Percentiles rank a stretch among this genome's conserved stretches.
Evolutionary conservation across 1,140 invertebrate species (phyloP).

Genomic region (Meloidogyne exigua): DNA sequence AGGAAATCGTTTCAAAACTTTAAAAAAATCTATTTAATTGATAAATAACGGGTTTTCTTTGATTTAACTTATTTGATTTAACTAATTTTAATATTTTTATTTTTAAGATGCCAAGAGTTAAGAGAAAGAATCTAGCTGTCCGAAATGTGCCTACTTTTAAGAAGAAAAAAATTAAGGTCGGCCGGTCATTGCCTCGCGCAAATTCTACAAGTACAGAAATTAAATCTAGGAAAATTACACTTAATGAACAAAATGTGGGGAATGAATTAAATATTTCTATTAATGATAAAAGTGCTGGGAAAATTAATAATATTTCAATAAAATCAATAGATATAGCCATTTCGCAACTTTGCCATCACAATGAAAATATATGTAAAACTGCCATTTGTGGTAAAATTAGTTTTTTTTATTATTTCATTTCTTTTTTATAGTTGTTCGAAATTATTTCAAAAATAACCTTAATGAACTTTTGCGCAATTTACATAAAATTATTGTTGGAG

Average conservation of each 20-base stretch:
- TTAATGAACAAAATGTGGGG: slow-evolving; percentile 7
- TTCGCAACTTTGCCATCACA: slow-evolving; percentile 19
- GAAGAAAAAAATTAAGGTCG: slow-evolving; percentile 19
- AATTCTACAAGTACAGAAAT: slow-evolving; percentile 17
- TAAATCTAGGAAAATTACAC: slow-evolving; percentile 7
- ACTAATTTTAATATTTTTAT: too few relatives aligned
- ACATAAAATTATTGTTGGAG: slow-evolving; percentile 4
- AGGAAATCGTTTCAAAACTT: too few relatives aligned
- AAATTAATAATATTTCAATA: not conserved
- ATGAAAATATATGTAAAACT: slow-evolving; percentile 21
- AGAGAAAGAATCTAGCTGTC: slow-evolving; percentile 14
- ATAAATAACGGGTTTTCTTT: too few relatives aligned
- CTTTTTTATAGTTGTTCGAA: not conserved
- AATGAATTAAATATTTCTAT: not conserved
- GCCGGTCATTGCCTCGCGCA: not conserved
- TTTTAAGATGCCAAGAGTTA: not conserved
- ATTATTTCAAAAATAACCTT: slow-evolving; percentile 3
- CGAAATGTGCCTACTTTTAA: slow-evolving; percentile 14
- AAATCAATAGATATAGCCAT: not conserved
- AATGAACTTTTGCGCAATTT: slow-evolving; percentile 11
- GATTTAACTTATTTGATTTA: too few relatives aligned
- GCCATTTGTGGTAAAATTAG: slow-evolving; percentile 15
- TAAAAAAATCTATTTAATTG: too few relatives aligned
- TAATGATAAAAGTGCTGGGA: not conserved
- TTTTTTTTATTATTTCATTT: not conserved